Evolutionary conservation across 2,113 vertebrate species (phyloP).

Genomic region (Mirza zaza): DNA sequence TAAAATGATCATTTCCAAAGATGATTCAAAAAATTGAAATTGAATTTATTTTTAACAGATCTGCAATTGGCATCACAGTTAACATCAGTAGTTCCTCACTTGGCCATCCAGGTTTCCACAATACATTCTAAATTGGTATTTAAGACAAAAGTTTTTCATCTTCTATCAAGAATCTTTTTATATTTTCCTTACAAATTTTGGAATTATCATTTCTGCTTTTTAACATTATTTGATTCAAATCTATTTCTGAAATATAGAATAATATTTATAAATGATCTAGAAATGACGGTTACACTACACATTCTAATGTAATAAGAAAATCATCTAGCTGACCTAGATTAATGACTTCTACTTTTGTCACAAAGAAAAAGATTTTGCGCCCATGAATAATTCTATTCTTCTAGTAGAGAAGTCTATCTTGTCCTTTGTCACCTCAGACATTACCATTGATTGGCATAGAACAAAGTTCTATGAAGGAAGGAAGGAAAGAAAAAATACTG

Average conservation of each 20-base stretch:
- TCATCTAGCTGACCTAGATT: background rate
- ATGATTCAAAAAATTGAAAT: background rate
- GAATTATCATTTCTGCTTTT: background rate
- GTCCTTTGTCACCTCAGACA: background rate
- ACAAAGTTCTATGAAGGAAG: background rate
- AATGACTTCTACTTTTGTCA: background rate
- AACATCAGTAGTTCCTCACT: background rate
- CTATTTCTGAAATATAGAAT: background rate
- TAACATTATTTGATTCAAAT: background rate
- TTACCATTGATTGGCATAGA: background rate
- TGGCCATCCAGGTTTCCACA: background rate
- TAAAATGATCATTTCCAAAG: background rate
- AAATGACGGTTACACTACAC: background rate
- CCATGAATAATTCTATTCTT: background rate
- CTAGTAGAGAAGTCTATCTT: background rate
- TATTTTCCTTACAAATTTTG: background rate
- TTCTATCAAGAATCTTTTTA: background rate
- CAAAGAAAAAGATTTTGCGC: background rate
- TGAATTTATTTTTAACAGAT: background rate
- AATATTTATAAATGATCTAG: background rate
- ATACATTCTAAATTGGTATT: background rate
- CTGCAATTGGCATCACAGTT: background rate
- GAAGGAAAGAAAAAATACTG: background rate
- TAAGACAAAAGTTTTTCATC: background rate
- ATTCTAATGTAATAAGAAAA: background rate